Base-by-base conservation (phyloP, 2,113 vertebrate genomes). In the Rhabdomys dilectus region DNA sequence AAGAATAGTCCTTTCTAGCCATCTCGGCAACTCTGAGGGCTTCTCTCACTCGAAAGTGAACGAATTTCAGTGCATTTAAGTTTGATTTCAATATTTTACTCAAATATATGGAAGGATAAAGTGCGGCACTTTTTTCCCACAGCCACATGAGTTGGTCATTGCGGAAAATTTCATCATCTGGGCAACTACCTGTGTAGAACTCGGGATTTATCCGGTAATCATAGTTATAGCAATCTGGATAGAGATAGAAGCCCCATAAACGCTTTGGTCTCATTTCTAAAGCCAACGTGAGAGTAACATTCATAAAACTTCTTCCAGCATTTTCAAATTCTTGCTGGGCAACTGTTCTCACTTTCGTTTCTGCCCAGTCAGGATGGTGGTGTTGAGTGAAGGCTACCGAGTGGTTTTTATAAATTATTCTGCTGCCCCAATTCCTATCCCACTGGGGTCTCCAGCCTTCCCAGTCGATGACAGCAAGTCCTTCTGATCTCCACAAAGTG, bases 141-240 rank as follows among this genome's bases (percentile, higher is more conserved):
- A 99, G 98, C 99, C 99, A 99, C 93, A 99, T 98, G 78, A 99
- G 98, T 48, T 99, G 98, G 95, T 99, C 99, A 39, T 99, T 99
- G 48, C 98, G 98, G 36, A 98, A 98, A 24, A 99, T 98, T 93
- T 99, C 99, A 39, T 99, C 98, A 31, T 98, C 97, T 45, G 99
- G 99, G 62, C 99, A 99, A 91, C 99, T 98, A 0, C 99, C 99
- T 0, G 99, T 99, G 97, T 99, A 99, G 0, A 76, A 96, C 0
- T 98, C 97, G 3, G 99, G 98, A n/a, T 99, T 98, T 77, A 98
- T 98, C 95, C 99, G 99, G 97, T 99, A 99, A 86, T 99, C 98
- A 0, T 99, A 99, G 97, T 99, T 99, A 97, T 99, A 99, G 97
- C 99, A 99, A 95, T 99, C 99, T 56, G 99, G 99, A 94, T 99